Evolutionary conservation across 2,113 vertebrate species (phyloP), one percentile per base, ranked within the genome.

Genomic region (Callopanchax toddi): DNA sequence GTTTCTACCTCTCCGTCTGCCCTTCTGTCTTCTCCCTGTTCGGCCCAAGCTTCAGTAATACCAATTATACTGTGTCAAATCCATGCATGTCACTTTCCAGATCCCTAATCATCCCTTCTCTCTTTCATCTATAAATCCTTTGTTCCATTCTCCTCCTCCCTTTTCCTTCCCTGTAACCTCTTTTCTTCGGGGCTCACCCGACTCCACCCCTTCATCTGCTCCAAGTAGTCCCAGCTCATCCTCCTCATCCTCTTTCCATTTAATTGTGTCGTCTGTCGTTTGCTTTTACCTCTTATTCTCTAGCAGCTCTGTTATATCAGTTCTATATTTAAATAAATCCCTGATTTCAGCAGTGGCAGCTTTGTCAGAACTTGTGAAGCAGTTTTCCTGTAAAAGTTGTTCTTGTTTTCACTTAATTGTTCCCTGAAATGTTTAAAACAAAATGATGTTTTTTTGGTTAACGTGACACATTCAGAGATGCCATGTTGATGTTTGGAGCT

Each of bases 11-110:
- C 65, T 42, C 48, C 17, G 1, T 52, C 54, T 20, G 50, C 56
- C 39, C 32, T 46, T 64, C 59, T 29, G 61, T 60, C 25, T 40
- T 42, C 67, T 50, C 45, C 58, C 75, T 74, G 61, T 73, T 84
- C 74, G 21, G 68, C 70, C 78, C 59, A 55, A 74, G 83, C 64
- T 74, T 65, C 65, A 55, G 81, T 83, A 83, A 86, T 86, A 86
- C 86, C 86, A 90, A 90, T 90, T 90, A 87, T 84, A 75, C 81
- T 77, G 86, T 87, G 86, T 88, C 86, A 90, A 87, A 90, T 90
- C 83, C 83, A 85, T 87, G 80, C 83, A 86, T 89, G 86, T 87
- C 88, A 85, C 69, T 81, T 86, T 86, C 78, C 85, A 86, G 82
- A 89, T 87, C 83, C 82, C 86, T 87, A 87, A 90, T 89, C 86